These are phyloP conservation scores for Drosophila parthenogenetica DNA, from an alignment of 2,888 invertebrate species.

Conservation along the genomic window DNA sequence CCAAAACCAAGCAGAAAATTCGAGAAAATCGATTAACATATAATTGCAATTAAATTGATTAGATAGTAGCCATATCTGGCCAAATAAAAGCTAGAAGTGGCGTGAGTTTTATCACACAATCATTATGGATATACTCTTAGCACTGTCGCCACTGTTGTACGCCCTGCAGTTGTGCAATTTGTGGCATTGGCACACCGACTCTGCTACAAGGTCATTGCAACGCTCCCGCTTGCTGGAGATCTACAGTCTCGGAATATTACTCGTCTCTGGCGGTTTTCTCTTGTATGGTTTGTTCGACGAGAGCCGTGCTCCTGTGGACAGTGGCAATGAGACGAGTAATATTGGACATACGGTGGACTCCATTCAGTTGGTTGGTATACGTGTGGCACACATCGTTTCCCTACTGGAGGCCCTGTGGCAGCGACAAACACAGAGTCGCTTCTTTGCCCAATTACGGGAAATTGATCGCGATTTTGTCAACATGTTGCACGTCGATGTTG, in stretches of 20 bases:
- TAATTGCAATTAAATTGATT: slow-evolving; percentile 35
- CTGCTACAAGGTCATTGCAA: slow-evolving; percentile 45
- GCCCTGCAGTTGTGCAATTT: slow-evolving; percentile 68
- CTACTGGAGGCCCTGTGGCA: slow-evolving; percentile 76
- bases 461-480: slow-evolving; percentile 79
- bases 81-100: neutral
- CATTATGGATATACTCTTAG: slow-evolving; percentile 75
- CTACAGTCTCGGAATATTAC: slow-evolving; percentile 61
- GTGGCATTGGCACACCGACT: slow-evolving; percentile 63
- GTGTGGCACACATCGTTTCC: slow-evolving; percentile 75
- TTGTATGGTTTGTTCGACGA: slow-evolving; percentile 65
- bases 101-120: neutral
- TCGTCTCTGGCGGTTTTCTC: slow-evolving; percentile 49
- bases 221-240: slow-evolving; percentile 63
- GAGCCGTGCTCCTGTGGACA: slow-evolving; percentile 10
- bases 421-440: slow-evolving; percentile 54
- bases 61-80: slow-evolving; percentile 30
- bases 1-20: neutral
- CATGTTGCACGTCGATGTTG: slow-evolving; percentile 70
- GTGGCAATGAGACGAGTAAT: slow-evolving; percentile 35
- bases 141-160: slow-evolving; percentile 56
- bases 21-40: slow-evolving; percentile 22
- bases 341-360: slow-evolving; percentile 79
- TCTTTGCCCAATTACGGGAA: slow-evolving; percentile 70
- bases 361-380: slow-evolving; percentile 81